phyloP scores from a whole-genome alignment of 1,140 invertebrate species.

The Linepithema humile region DNA sequence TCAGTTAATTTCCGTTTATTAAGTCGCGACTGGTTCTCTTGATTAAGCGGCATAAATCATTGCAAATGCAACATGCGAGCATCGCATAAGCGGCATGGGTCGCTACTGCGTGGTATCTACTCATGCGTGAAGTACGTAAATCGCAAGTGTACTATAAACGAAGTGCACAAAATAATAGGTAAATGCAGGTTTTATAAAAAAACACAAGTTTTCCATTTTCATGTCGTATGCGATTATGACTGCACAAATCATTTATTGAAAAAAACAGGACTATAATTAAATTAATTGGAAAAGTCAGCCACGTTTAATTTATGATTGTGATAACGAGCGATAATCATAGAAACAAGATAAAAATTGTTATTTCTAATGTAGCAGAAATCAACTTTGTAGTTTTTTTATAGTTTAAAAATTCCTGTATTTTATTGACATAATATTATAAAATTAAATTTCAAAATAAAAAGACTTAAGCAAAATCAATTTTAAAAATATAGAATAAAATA shows the following conservation, averaged over 20 bases:
- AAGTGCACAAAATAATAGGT: too few relatives aligned
- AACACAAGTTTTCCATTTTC: neutral
- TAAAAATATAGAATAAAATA: neutral
- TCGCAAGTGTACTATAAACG: too few relatives aligned
- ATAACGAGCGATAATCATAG: neutral
- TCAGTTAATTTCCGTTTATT: slow-evolving; percentile 48
- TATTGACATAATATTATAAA: neutral
- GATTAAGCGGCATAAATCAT: slow-evolving; percentile 32
- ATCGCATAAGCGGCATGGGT: slow-evolving; percentile 9
- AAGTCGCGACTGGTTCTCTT: slow-evolving; percentile 26
- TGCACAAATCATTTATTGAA: neutral
- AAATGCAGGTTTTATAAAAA: neutral
- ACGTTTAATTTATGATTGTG: neutral
- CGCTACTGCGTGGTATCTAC: neutral
- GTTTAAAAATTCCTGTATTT: neutral
- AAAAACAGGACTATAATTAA: neutral
- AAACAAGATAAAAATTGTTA: neutral
- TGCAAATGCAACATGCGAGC: slow-evolving; percentile 24
- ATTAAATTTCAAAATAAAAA: neutral
- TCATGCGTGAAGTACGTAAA: slow-evolving; percentile 27
- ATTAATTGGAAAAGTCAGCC: neutral
- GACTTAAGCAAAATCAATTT: neutral
- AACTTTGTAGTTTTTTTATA: too few relatives aligned
- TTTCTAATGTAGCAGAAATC: neutral
- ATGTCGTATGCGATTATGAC: neutral